Percentiles rank a stretch among this genome's conserved stretches.
Evolutionary conservation across 2,888 invertebrate genomes (phyloP).

Genomic region (Dendrolimus houi): DNA sequence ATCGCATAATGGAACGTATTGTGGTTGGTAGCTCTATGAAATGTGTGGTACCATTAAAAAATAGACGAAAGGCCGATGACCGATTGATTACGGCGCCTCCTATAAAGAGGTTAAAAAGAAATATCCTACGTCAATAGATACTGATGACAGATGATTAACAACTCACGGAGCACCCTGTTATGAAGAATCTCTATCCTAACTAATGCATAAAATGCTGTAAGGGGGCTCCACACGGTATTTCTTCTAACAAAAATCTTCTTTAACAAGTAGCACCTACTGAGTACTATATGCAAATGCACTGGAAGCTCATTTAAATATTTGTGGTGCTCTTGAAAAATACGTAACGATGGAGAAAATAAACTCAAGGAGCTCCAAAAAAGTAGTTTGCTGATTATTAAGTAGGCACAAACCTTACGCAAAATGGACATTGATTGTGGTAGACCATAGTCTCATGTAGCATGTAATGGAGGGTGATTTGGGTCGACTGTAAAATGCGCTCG

Average conservation of each 20-base stretch:
- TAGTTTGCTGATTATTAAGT: slow-evolving; percentile 8
- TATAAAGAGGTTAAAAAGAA: slow-evolving; percentile 41
- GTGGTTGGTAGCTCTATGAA: slow-evolving; percentile 38
- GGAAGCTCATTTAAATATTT: too few species aligned
- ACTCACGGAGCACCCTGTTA: too few species aligned
- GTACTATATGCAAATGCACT: too few species aligned
- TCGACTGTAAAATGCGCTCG: slow-evolving; percentile 54
- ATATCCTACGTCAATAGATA: not conserved
- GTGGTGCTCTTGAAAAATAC: too few species aligned
- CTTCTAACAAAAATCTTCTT: too few species aligned
- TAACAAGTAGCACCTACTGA: too few species aligned
- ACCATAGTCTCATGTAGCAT: slow-evolving; percentile 51
- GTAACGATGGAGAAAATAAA: too few species aligned
- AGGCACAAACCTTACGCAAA: slow-evolving; percentile 28
- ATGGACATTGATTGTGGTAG: slow-evolving; percentile 43
- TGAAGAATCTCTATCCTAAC: too few species aligned
- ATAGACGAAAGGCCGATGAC: slow-evolving; percentile 38
- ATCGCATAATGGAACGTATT: slow-evolving; percentile 54
- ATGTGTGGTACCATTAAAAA: slow-evolving; percentile 31
- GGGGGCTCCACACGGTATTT: too few species aligned
- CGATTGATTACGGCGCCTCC: slow-evolving; percentile 32
- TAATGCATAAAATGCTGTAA: too few species aligned
- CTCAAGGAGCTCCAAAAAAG: too few species aligned
- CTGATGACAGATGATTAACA: too few species aligned
- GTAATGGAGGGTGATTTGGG: slow-evolving; percentile 61